Base-by-base conservation (phyloP, 2,797 vertebrate species). In the Eupleurogrammus muticus region DNA sequence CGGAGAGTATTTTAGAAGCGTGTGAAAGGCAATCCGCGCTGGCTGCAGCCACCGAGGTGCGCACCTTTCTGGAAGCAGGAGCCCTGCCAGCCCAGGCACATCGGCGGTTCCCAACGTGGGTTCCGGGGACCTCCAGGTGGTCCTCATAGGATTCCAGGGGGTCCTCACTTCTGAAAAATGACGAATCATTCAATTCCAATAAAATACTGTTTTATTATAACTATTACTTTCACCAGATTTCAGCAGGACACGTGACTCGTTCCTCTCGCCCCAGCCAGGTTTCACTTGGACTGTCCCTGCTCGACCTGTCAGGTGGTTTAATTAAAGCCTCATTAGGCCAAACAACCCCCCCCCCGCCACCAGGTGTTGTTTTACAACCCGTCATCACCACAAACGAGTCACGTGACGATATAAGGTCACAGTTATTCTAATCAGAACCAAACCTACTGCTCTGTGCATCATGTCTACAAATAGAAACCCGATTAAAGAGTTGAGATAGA, bases 21-120 rank as follows among this genome's bases (percentile, higher is more conserved):
- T 93, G 93, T 94, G 93, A 94, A 95, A 94, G 91, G 90, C 92
- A 93, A 93, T 92, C 85, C 80, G 87, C 82, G 69, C 86, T 87
- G 86, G 89, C 87, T 91, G 81, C 90, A 91, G 88, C 88, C 89
- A 85, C 86, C 86, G 75, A 92, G 92, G 87, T 89, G 89, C 85
- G 87, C 90, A 93, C 92, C 90, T 90, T 90, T 86, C 72, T 89
- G 84, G 83, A 80, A 69, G n/a, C 84, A 81, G 83, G 81, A 42
- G n/a, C n/a, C 77, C 79, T 70, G 80, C 80, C 84, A 84, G 86
- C 79, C n/a, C 85, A 85, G 71, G 79, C 66, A 78, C 68, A 81
- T 87, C 79, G 17, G 59, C 42, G 81, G 35, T 80, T 75, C 81
- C 82, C 82, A 87, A 80, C 79, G 74, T 80, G 72, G 70, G 83